Base-by-base conservation (phyloP, 1,140 invertebrate genomes). In the Bombus pyrosoma region DNA sequence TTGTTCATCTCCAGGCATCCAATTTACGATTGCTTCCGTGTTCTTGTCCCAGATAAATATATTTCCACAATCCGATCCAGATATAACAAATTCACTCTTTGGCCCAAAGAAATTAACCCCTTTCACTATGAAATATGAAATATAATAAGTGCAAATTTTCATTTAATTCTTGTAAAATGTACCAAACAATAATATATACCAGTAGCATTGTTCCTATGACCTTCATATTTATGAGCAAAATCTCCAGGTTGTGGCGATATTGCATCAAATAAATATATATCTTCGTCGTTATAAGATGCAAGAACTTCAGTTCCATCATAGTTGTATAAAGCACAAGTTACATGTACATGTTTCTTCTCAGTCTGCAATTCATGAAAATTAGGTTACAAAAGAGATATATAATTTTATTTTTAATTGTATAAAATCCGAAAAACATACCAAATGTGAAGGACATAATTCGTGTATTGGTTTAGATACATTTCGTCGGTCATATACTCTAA, bases 31-130 rank as follows among this genome's bases (percentile, higher is more conserved):
- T 15, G 97, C 96, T 95, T 98, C 98, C 0, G 97, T 97, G 86
- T 98, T 96, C 93, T 98, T 98, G 87, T 99, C 98, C 98, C 99
- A 99, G 64, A 99, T 97, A 93, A 97, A 99, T 32, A 99, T 97
- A 95, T 99, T 96, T n/a, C 98, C 97, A 95, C 98, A 99, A 94
- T 99, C 99, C 39, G 98, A 99, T 4, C 99, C 99, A 84, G 98
- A 99, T 62, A 99, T 96, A 32, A 99, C 95, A 94, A 97, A 99
- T 94, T 99, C 97, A 92, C 98, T 98, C 82, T 96, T 96, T 3
- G 98, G 97, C 0, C 99, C 99, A 95, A 98, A 99, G 95, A 98
- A 99, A 92, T 98, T 98, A 0, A 99, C 98, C 9, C 98, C 98
- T 95, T 99, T 99, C 43, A 99, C 98, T 97, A 92, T 59, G 93